Percentiles rank a stretch among this genome's conserved stretches.
phyloP scores from a whole-genome alignment of 2,113 vertebrate species.

The Dolichallabes microphthalmus region DNA sequence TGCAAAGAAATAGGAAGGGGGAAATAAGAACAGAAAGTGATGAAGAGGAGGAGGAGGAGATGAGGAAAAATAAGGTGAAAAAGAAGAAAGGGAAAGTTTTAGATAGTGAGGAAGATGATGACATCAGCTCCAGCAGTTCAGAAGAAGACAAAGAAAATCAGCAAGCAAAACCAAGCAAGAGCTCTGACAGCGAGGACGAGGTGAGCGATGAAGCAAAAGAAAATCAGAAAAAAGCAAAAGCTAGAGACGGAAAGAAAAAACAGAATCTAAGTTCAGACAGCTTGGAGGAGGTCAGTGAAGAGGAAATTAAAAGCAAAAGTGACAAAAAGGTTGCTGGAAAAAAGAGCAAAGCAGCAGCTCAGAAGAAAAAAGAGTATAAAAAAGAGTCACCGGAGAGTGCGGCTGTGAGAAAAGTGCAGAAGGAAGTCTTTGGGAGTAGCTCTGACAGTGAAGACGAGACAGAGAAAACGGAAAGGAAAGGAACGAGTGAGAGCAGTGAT shows the following conservation, averaged over 20 bases:
- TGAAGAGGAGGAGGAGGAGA: not conserved
- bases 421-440: conserved; percentile 50
- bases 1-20: not conserved
- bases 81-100: conserved; percentile 16
- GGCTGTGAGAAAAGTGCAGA: conserved; percentile 45
- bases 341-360: conserved; percentile 15
- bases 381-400: conserved; percentile 27
- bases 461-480: not conserved
- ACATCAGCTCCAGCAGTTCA: conserved; percentile 5
- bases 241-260: not conserved
- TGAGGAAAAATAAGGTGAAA: conserved; percentile 22
- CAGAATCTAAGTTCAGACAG: conserved; percentile 26
- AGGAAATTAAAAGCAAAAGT: not conserved
- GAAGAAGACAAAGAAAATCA: conserved; percentile 36
- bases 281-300: not conserved
- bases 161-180: not conserved
- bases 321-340: not conserved
- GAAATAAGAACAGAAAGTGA: conserved; percentile 23
- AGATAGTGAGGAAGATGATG: conserved; percentile 39
- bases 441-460: conserved; percentile 23
- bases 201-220: not conserved
- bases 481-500: not conserved
- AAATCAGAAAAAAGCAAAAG: conserved; percentile 1
- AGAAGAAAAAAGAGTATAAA: conserved; percentile 23
- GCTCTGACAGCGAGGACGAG: conserved; percentile 31